These are phyloP conservation scores for Nycticorax nycticorax DNA, from an alignment of 2,113 vertebrate genomes.

Conservation along the genomic window DNA sequence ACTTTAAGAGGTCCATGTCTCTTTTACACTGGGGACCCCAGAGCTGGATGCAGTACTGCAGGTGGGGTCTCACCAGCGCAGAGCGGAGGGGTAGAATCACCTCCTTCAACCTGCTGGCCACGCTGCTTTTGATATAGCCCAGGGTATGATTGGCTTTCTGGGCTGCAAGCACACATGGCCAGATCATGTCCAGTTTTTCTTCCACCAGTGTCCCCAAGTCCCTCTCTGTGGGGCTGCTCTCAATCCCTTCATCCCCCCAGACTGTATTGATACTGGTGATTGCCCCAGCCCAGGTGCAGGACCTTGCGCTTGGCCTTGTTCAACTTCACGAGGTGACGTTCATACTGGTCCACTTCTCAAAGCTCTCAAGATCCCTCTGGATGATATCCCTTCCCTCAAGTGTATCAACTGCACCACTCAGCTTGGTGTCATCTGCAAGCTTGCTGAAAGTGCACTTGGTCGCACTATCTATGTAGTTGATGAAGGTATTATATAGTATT, in stretches of 20 bases:
- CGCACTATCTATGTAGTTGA: too few relatives aligned
- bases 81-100: not conserved
- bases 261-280: not conserved
- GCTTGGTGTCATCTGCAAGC: not conserved
- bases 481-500: too few relatives aligned
- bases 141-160: too few relatives aligned
- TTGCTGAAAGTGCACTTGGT: not conserved
- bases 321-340: not conserved
- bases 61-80: not conserved
- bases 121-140: too few relatives aligned
- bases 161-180: too few relatives aligned
- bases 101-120: not conserved
- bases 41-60: not conserved
- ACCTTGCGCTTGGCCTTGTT: not conserved
- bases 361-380: not conserved
- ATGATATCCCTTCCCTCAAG: not conserved
- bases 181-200: too few relatives aligned
- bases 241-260: not conserved
- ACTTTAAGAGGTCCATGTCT: not conserved
- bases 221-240: not conserved
- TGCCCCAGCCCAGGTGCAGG: not conserved
- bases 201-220: not conserved
- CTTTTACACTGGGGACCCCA: not conserved
- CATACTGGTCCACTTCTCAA: not conserved
- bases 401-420: fast-evolving